Evolutionary conservation across 37 sponge, comb jelly and placozoan genomes (phyloP).

Genomic region (Bolinopsis microptera): DNA sequence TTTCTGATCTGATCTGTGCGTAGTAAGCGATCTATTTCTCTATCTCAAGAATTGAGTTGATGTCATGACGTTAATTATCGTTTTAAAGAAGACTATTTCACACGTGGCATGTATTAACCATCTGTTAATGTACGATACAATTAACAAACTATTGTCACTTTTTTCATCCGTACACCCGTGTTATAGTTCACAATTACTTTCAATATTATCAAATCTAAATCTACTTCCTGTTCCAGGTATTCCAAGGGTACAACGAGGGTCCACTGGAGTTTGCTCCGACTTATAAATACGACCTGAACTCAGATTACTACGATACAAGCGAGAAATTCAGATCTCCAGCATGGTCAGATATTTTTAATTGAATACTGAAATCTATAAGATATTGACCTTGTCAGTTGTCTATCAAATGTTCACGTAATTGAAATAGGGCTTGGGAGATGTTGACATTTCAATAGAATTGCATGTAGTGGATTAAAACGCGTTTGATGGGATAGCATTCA

Average conservation of each 20-base stretch:
- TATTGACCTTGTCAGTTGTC: not conserved
- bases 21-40: not conserved
- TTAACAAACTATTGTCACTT: too few relatives aligned
- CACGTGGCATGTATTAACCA: too few relatives aligned
- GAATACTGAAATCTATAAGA: not conserved
- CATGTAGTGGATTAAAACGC: too few relatives aligned
- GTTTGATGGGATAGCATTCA: too few relatives aligned
- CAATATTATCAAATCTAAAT: too few relatives aligned
- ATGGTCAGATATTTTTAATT: conserved; percentile 72
- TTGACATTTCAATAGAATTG: too few relatives aligned
- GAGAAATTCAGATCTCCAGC: conserved; percentile 97
- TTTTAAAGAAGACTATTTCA: too few relatives aligned
- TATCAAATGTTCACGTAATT: not conserved
- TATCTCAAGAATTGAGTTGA: too few relatives aligned
- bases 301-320: conserved; percentile 98
- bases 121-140: too few relatives aligned
- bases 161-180: too few relatives aligned
- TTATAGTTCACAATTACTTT: too few relatives aligned
- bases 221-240: conserved; percentile 71
- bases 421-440: not conserved
- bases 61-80: too few relatives aligned
- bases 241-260: conserved; percentile 90
- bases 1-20: not conserved
- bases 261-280: conserved; percentile 90
- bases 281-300: conserved; percentile 97